These are phyloP conservation scores for Nothobranchius furzeri DNA, from an alignment of 2,113 vertebrate species.

Conservation along the genomic window DNA sequence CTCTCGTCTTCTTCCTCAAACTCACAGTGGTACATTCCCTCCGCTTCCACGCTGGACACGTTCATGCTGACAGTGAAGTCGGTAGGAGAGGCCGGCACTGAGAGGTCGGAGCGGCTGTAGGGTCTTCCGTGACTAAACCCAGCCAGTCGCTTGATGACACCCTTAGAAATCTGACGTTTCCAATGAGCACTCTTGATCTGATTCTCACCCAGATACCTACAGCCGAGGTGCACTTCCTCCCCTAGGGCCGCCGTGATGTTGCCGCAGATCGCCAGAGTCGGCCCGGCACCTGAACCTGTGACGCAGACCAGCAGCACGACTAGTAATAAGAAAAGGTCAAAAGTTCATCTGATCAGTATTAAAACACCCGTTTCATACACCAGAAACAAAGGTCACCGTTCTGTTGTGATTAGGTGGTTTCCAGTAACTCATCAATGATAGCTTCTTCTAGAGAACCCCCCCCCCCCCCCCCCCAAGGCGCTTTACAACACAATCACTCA, in stretches of 20 bases:
- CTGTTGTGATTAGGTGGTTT: constrained; percentile 4
- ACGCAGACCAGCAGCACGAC: constrained; percentile 11
- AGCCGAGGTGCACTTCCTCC: constrained; percentile 65
- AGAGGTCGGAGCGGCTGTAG: constrained; percentile 27
- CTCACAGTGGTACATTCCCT: constrained; percentile 72
- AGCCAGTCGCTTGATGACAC: constrained; percentile 35
- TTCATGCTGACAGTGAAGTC: constrained; percentile 73
- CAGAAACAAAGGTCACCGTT: constrained; percentile 10
- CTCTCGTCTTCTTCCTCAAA: constrained; percentile 31
- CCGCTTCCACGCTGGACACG: constrained; percentile 55
- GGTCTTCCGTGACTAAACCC: constrained; percentile 7
- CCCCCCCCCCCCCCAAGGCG: no score
- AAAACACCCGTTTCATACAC: constrained; percentile 7
- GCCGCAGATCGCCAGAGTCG: constrained; percentile 5
- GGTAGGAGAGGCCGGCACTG: constrained; percentile 48
- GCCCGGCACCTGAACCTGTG: constrained; percentile 11
- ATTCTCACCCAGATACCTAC: constrained; percentile 52
- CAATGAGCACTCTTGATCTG: constrained; percentile 43
- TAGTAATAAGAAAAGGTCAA: constrained; percentile 26
- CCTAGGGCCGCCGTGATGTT: constrained; percentile 67
- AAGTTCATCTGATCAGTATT: constrained; percentile 24
- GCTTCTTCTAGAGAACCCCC: background rate
- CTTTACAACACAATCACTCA: no score
- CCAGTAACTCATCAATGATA: constrained; percentile 21
- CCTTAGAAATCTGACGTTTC: constrained; percentile 34